phyloP scores from a whole-genome alignment of 2,888 invertebrate species.

The Epinotia demarniana region DNA sequence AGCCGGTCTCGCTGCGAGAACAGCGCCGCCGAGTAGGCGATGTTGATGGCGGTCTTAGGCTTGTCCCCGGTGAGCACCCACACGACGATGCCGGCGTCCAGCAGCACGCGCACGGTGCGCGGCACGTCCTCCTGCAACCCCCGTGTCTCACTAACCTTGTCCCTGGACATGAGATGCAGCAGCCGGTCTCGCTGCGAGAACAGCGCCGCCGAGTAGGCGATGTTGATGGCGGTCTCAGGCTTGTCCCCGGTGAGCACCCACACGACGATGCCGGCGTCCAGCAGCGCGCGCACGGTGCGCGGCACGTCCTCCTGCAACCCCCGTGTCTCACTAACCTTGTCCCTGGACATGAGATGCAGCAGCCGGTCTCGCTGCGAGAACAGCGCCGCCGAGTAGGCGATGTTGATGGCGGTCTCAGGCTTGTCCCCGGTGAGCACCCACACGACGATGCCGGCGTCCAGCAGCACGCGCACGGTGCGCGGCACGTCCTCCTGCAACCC shows the following conservation, averaged over 20 bases:
- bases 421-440: slow-evolving; percentile 98
- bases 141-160: slow-evolving; percentile 80
- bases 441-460: slow-evolving; percentile 92
- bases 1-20: slow-evolving; percentile 93
- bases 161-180: slow-evolving; percentile 90
- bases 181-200: slow-evolving; percentile 93
- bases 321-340: slow-evolving; percentile 80
- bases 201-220: slow-evolving; percentile 96
- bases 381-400: slow-evolving; percentile 96
- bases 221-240: slow-evolving; percentile 98
- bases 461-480: slow-evolving; percentile 92
- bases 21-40: slow-evolving; percentile 96
- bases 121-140: slow-evolving; percentile 97
- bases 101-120: slow-evolving; percentile 92
- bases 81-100: slow-evolving; percentile 92
- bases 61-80: slow-evolving; percentile 98
- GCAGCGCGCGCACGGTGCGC: slow-evolving; percentile 92
- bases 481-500: slow-evolving; percentile 97
- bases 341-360: slow-evolving; percentile 90
- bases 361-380: slow-evolving; percentile 93
- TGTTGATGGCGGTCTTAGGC: slow-evolving; percentile 98
- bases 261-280: slow-evolving; percentile 92
- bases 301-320: slow-evolving; percentile 97
- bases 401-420: slow-evolving; percentile 98
- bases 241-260: slow-evolving; percentile 98